phyloP scores from a whole-genome alignment of 2,888 invertebrate genomes.

The Ernsta delagoae region DNA sequence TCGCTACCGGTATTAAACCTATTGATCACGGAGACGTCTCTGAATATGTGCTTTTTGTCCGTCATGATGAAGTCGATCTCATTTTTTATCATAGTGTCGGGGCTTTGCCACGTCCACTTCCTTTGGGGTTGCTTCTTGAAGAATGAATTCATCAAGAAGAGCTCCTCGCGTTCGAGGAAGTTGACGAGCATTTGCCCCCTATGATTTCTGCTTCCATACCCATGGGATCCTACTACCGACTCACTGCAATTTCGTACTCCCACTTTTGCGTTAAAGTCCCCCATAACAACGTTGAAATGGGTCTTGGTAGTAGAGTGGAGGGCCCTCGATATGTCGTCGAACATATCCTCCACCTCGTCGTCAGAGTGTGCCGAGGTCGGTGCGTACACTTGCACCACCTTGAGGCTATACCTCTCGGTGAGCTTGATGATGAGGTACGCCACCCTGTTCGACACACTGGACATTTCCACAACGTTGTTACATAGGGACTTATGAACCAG shows the following conservation, averaged over 20 bases:
- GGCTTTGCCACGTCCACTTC: not conserved
- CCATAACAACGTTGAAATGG: no score
- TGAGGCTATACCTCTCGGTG: not conserved
- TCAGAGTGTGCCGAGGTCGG: not conserved
- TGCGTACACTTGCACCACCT: constrained; percentile 1
- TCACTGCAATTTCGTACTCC: not conserved
- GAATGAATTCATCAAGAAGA: constrained; percentile 3
- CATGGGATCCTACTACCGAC: not conserved
- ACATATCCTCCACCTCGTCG: not conserved
- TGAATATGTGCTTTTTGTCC: not conserved
- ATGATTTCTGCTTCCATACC: not conserved
- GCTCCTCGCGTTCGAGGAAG: not conserved
- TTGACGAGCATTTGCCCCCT: not conserved
- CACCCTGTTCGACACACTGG: not conserved
- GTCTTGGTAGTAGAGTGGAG: no score
- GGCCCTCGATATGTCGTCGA: not conserved
- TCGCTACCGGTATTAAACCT: constrained; percentile 12
- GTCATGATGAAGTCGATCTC: not conserved
- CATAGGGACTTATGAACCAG: not conserved
- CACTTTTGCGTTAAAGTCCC: not conserved
- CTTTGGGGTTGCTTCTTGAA: not conserved
- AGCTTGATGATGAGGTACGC: not conserved
- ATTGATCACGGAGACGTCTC: not conserved
- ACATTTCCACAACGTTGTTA: not conserved
- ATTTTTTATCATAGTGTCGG: not conserved